Evolutionary conservation across 35 echinoderm and acorn worm genomes (phyloP).

Genomic region (Heliocidaris erythrogramma): DNA sequence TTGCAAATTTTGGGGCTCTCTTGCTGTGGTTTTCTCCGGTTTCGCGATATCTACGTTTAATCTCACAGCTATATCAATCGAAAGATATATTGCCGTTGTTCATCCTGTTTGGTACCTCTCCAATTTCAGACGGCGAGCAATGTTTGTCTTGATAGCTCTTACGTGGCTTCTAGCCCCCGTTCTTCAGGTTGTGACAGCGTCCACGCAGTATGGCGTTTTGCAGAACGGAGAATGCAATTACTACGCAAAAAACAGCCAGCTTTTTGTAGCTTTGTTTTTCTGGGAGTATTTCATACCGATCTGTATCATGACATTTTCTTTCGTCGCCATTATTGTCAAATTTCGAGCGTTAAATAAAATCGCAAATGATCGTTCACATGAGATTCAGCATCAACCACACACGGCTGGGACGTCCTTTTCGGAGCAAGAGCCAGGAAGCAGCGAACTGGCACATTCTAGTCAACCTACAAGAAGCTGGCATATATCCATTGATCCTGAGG

Average conservation of each 20-base stretch:
- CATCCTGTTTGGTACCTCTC: constrained; percentile 44
- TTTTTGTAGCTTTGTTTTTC: constrained; percentile 58
- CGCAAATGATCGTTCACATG: not conserved
- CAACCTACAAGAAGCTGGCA: not conserved
- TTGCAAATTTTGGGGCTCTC: constrained; percentile 45
- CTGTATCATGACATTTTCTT: constrained; percentile 68
- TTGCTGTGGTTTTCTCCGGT: constrained; percentile 27
- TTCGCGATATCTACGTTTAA: constrained; percentile 66
- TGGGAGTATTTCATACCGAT: constrained; percentile 72
- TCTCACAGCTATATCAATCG: constrained; percentile 55
- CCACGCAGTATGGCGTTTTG: not conserved
- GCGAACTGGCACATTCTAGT: not conserved
- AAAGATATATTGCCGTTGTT: constrained; percentile 55
- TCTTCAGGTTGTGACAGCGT: constrained; percentile 40
- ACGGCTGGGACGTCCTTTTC: not conserved
- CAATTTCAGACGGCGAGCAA: constrained; percentile 27
- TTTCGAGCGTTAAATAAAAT: constrained; percentile 54
- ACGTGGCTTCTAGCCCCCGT: constrained; percentile 59
- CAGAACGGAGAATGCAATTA: not conserved
- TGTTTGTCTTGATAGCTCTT: constrained; percentile 20
- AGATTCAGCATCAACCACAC: not conserved
- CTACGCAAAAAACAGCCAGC: not conserved
- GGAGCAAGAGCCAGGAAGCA: not conserved
- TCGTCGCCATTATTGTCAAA: constrained; percentile 53
- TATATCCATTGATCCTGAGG: not conserved